These are phyloP conservation scores for Amphilophus citrinellus DNA, from an alignment of 2,113 vertebrate genomes.

Conservation along the genomic window DNA sequence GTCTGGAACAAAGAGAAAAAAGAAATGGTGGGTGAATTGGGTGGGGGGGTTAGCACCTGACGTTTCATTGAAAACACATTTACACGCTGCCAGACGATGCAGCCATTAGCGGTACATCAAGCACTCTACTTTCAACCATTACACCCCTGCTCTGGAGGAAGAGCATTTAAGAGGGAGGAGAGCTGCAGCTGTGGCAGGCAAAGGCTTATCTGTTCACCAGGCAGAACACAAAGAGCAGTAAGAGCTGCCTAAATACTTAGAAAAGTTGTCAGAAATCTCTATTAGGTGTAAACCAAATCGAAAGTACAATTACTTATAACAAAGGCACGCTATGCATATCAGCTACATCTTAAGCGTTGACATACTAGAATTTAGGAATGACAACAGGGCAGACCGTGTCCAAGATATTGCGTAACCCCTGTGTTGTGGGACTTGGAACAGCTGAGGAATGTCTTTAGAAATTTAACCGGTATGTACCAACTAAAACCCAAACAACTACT, in stretches of 20 bases:
- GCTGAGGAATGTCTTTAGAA: conserved; percentile 56
- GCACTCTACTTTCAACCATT: conserved; percentile 67
- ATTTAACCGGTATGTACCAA: conserved; percentile 53
- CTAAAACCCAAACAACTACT: conserved; percentile 56
- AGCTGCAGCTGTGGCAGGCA: conserved; percentile 31
- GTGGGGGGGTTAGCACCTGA: conserved; percentile 62
- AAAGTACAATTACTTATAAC: background rate
- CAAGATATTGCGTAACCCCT: conserved; percentile 25
- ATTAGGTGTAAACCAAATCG: background rate
- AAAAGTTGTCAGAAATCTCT: background rate
- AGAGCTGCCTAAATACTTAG: background rate
- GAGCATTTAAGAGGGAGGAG: conserved; percentile 37
- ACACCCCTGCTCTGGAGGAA: conserved; percentile 39
- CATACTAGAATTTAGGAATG: background rate
- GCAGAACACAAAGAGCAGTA: conserved; percentile 21
- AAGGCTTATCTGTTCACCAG: conserved; percentile 27
- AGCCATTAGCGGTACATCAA: conserved; percentile 68
- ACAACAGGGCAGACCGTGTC: background rate
- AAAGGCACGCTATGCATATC: background rate
- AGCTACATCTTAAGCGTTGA: background rate
- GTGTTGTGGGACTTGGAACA: conserved; percentile 26
- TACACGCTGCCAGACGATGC: conserved; percentile 62
- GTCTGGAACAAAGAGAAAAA: conserved; percentile 82
- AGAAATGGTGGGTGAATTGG: conserved; percentile 11
- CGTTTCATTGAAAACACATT: conserved; percentile 69